Evolutionary conservation across 2,797 vertebrate genomes (phyloP), one percentile per base, ranked within the genome.

Genomic region (Cynopterus sphinx): DNA sequence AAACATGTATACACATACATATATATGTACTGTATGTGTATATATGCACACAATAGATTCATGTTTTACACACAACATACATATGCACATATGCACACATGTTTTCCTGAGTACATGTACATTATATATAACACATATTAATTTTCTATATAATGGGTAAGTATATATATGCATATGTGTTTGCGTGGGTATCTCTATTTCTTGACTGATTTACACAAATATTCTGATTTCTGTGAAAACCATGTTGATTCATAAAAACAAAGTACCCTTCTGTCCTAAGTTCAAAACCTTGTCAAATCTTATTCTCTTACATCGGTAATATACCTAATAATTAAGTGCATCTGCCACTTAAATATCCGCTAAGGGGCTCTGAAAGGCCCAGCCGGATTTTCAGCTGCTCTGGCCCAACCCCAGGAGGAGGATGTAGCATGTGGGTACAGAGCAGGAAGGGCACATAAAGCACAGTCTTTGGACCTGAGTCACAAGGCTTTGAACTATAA

Each of bases 211-310:
- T 91, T 1, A 39, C 22, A 92, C 28, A 55, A 49, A 49, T 77
- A 53, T 77, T 90, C 12, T 33, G 41, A 65, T 81, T 93, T 92
- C 61, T 59, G 21, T 65, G 82, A 57, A 90, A 96, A 86, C 59
- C 53, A 92, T 83, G 26, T 78, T 61, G 63, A 70, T 73, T 83
- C n/a, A 92, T 70, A 61, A 83, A 83, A 95, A 93, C n/a, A 79
- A 79, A 89, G 36, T 46, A 12, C 85, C 49, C 59, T 90, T 96
- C 79, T 81, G 41, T 75, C 53, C 13, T 5, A n/a, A 84, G 53
- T 87, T 94, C 86, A 94, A 96, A 96, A 85, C 19, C 61, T 33
- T 53, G 33, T 88, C 65, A 89, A 84, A 90, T n/a, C 59, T 81
- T 79, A 49, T 95, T 67, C 46, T 90, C 63, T 19, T 67, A 81